Evolutionary conservation across 1,140 invertebrate species (phyloP).

Genomic region (Panagrolaimus sp.): DNA sequence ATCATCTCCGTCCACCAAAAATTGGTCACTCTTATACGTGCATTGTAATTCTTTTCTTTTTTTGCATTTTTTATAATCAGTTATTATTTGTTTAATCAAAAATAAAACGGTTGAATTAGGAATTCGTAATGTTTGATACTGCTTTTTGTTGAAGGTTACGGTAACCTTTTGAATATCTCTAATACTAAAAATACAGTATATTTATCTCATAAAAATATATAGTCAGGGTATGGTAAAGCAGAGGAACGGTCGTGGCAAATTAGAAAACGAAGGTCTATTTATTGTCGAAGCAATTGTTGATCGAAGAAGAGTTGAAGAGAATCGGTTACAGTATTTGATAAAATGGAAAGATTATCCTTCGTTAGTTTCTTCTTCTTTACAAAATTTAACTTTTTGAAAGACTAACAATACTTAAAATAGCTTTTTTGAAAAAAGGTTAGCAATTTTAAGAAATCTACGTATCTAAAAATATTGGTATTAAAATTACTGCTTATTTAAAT

Average conservation of each 20-base stretch:
- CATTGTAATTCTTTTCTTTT: neutral
- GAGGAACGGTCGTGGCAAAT: neutral
- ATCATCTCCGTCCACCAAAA: neutral
- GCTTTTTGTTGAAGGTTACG: neutral
- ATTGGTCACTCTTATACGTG: too few species aligned
- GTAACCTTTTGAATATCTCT: neutral
- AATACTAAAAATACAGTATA: neutral
- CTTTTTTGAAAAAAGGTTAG: neutral
- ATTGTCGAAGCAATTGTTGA: constrained; percentile 10
- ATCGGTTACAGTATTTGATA: neutral
- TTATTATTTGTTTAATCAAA: neutral
- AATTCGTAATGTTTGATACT: too few species aligned
- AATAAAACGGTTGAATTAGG: neutral
- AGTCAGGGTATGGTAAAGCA: constrained; percentile 15
- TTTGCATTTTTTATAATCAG: constrained; percentile 5
- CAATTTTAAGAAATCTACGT: too few species aligned
- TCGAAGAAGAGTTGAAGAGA: neutral
- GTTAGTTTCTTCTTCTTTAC: too few species aligned
- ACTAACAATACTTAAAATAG: too few species aligned
- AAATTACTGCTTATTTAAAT: too few species aligned
- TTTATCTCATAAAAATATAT: neutral
- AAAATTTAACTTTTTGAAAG: too few species aligned
- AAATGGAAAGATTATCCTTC: constrained; percentile 16
- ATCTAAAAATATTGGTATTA: too few species aligned
- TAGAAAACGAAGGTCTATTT: neutral